Percentiles rank a stretch among this genome's conserved stretches.
These are phyloP conservation scores for Microtus montanus DNA, from an alignment of 2,113 vertebrate genomes.

Conservation along the genomic window DNA sequence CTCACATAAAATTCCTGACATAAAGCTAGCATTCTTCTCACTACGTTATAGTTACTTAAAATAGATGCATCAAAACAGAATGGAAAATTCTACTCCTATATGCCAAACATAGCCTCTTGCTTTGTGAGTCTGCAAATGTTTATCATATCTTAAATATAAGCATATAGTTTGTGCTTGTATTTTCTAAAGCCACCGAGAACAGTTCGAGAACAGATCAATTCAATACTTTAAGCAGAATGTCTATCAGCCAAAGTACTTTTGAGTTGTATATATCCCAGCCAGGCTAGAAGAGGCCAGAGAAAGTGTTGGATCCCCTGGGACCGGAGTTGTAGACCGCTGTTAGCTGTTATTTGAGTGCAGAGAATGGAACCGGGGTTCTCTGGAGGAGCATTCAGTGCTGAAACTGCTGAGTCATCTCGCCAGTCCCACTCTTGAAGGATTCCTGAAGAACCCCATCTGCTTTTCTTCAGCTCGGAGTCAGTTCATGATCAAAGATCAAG, in stretches of 20 bases:
- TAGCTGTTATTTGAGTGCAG: neutral
- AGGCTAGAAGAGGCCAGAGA: neutral
- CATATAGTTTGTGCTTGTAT: neutral
- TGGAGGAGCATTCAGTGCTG: neutral
- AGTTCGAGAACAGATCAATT: neutral
- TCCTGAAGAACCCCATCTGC: neutral
- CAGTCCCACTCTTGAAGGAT: neutral
- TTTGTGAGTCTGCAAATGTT: slow-evolving; percentile 17
- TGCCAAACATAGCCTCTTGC: neutral
- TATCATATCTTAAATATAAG: slow-evolving; percentile 22
- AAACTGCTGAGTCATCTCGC: neutral
- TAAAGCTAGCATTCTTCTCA: neutral
- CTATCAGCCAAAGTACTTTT: slow-evolving; percentile 1
- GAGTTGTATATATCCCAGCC: neutral
- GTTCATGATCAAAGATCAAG: neutral
- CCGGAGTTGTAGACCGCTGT: neutral
- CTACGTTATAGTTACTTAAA: neutral
- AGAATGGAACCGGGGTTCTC: neutral
- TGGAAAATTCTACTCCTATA: neutral
- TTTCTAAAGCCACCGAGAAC: slow-evolving; percentile 40
- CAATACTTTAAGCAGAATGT: slow-evolving; percentile 36
- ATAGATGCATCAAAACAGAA: slow-evolving; percentile 42
- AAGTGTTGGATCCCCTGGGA: neutral
- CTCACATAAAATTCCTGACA: slow-evolving; percentile 1
- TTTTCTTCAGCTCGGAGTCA: neutral